A percentile compares a stretch with the other conserved stretches of the same genome.
Conservation (phyloP, 2,113 vertebrate genomes). For the Varanus salvator region DNA sequence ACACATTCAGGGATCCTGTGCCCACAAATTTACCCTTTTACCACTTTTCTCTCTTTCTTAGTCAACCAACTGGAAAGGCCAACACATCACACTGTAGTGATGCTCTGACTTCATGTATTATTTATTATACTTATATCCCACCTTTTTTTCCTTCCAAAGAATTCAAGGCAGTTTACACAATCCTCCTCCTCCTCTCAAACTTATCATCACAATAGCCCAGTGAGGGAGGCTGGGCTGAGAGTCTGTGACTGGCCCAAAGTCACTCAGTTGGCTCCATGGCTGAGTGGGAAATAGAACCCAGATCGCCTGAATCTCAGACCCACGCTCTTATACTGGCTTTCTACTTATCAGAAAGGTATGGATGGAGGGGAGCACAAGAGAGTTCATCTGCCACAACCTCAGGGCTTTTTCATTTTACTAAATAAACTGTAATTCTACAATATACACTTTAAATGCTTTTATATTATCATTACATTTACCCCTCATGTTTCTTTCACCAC, state of each 20-base stretch:
- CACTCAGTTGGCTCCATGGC: too few relatives aligned
- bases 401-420: neutral
- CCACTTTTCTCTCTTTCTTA: neutral
- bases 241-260: too few relatives aligned
- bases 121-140: too few relatives aligned
- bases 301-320: too few relatives aligned
- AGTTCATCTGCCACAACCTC: neutral
- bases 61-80: neutral
- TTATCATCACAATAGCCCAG: too few relatives aligned
- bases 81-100: neutral
- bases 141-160: too few relatives aligned
- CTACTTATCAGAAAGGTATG: too few relatives aligned
- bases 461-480: neutral
- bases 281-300: too few relatives aligned
- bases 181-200: too few relatives aligned
- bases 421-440: neutral
- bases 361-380: neutral
- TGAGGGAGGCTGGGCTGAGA: too few relatives aligned
- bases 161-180: too few relatives aligned
- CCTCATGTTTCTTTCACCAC: neutral
- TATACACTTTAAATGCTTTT: neutral
- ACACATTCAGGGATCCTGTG: neutral
- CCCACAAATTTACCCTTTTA: neutral
- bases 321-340: too few relatives aligned
- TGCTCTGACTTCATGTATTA: neutral